These are phyloP conservation scores for Mustela nigripes DNA, from an alignment of 2,113 vertebrate species.

Conservation along the genomic window DNA sequence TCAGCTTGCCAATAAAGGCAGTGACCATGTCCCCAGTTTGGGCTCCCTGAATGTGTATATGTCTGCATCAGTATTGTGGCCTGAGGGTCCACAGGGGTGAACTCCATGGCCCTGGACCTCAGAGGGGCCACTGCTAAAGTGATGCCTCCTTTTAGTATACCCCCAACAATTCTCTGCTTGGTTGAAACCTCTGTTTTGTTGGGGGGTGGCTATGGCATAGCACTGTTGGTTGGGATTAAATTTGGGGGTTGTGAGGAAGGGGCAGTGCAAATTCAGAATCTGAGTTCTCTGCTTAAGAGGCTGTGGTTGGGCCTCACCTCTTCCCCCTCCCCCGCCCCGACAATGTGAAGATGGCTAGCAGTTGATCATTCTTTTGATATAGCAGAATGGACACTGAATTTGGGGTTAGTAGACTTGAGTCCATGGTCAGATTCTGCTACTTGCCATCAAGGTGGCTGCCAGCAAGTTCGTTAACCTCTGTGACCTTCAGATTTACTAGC, in stretches of 20 bases:
- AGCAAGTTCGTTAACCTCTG: neutral
- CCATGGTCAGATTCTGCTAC: neutral
- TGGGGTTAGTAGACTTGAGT: neutral
- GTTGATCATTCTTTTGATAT: neutral
- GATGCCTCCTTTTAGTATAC: neutral
- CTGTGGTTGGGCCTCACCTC: neutral
- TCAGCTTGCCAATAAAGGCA: constrained; percentile 84
- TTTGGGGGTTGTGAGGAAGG: neutral
- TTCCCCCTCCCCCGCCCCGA: rapidly evolving
- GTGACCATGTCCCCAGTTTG: constrained; percentile 79
- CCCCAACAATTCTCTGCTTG: neutral
- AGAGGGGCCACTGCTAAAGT: neutral
- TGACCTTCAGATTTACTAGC: neutral
- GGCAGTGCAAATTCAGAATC: neutral
- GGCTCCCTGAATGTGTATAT: constrained; percentile 48
- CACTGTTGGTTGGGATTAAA: neutral
- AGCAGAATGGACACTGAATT: neutral
- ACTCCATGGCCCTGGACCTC: neutral
- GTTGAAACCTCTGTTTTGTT: neutral
- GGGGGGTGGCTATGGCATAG: neutral
- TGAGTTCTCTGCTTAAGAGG: neutral
- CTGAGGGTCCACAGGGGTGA: constrained; percentile 1
- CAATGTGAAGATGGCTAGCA: neutral
- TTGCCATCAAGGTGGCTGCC: neutral
- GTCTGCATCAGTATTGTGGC: neutral